phyloP scores from a whole-genome alignment of 2,888 invertebrate species.

The Meghimatium bilineatum region DNA sequence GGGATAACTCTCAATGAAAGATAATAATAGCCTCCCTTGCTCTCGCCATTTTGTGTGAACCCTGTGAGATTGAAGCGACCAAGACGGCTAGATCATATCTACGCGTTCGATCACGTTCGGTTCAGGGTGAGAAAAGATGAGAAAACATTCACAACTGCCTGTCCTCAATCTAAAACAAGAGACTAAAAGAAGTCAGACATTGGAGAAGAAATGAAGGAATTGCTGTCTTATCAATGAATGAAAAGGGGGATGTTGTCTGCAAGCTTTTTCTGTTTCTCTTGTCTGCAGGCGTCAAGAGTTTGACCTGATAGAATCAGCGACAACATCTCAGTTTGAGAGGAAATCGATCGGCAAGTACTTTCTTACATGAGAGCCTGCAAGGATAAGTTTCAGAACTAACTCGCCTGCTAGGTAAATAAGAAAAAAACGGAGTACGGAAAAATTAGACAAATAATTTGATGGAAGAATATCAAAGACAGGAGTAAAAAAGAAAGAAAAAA shows the following conservation, averaged over 20 bases:
- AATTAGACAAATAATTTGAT: not conserved
- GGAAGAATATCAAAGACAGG: not conserved
- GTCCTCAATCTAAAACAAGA: not conserved
- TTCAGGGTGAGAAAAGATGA: not conserved
- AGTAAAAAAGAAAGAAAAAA: no score
- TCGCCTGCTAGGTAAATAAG: not conserved
- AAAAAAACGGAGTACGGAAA: not conserved
- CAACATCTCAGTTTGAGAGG: not conserved
- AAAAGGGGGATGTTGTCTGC: not conserved
- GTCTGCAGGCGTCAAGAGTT: not conserved
- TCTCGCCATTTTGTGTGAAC: not conserved
- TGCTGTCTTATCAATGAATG: not conserved
- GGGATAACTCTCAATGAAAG: not conserved
- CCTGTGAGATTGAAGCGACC: not conserved
- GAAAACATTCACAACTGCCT: not conserved
- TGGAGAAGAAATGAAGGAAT: not conserved
- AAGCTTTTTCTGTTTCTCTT: not conserved
- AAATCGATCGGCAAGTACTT: conserved; percentile 1
- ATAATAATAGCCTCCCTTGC: not conserved
- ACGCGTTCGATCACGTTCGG: not conserved
- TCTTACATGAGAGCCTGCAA: not conserved
- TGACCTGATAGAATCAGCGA: not conserved
- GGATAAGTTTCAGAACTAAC: not conserved
- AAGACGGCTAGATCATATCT: not conserved
- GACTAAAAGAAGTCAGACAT: not conserved